Base-by-base conservation (phyloP, 2,797 vertebrate species). In the Dermochelys coriacea region DNA sequence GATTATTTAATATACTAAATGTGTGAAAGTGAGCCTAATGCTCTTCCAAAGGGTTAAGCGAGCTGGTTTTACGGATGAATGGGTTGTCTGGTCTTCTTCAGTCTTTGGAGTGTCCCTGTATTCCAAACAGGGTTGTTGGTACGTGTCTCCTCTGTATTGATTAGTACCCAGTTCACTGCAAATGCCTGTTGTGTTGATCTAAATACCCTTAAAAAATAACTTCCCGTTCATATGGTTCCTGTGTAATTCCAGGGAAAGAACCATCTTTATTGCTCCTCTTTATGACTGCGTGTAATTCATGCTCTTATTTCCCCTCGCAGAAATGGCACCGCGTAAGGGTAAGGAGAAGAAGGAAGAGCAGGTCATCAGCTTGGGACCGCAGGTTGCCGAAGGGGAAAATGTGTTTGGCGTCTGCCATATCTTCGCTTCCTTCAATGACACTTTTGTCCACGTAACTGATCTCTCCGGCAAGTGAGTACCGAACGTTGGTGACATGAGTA, bases 281-380 rank as follows among this genome's bases (percentile, higher is more conserved):
- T 45, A 29, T 77, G 27, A 49, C 74, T 57, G 25, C 49, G 74
- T 45, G 5, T 91, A 34, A 4, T 12, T 7, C 12, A 2, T 10
- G 1, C 11, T 31, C 80, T 15, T 71, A 9, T 91, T 52, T 52
- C 5, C n/a, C 84, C 82, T 6, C 71, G 77, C 41, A 99, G 98
- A 98, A 94, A 99, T 99, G 99, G 99, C 99, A 97, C 99, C 99
- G 97, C 99, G 99, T 84, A 99, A 99, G 98, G 99, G 99, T 85
- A 99, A 99, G 96, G 99, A 99, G 97, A 99, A 99, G 99, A 99
- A 99, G 98, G 99, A 99, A 97, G 99, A 99, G 88, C 99, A 99
- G 98, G 99, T 99, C 71, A 99, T 99, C 98, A 99, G 99, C 90
- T 96, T 99, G 74, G 99, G 99, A 49, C 99, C 99, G 57, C 99